Evolutionary conservation across 2,888 invertebrate species (phyloP).

Genomic region (Ectemnius cavifrons): DNA sequence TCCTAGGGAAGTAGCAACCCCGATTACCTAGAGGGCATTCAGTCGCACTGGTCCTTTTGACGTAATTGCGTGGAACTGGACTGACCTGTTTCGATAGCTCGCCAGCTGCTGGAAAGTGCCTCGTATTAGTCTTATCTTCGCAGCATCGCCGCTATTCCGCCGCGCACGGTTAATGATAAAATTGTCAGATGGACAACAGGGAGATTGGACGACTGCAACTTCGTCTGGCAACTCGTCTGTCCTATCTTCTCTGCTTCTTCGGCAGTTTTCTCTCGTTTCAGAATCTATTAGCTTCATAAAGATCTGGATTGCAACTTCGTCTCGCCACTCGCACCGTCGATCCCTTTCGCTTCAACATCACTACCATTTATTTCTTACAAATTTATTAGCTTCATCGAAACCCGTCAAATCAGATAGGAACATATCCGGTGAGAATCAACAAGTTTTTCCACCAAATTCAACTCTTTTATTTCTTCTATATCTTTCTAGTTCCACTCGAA

Average conservation of each 20-base stretch:
- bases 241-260: background rate
- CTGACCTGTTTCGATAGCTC: conserved; percentile 49
- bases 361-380: too few relatives aligned
- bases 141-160: conserved; percentile 40
- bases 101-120: conserved; percentile 45
- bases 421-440: too few relatives aligned
- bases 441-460: too few relatives aligned
- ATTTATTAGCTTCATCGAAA: too few relatives aligned
- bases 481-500: too few relatives aligned
- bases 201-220: background rate
- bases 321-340: too few relatives aligned
- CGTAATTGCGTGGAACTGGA: conserved; percentile 52
- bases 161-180: conserved; percentile 32
- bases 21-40: conserved; percentile 49
- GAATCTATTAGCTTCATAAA: background rate
- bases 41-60: conserved; percentile 45
- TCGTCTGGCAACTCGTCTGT: background rate
- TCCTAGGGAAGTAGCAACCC: conserved; percentile 38
- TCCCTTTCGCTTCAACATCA: too few relatives aligned
- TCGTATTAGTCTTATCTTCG: conserved; percentile 37
- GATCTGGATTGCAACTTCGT: too few relatives aligned
- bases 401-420: too few relatives aligned
- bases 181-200: conserved; percentile 30
- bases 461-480: too few relatives aligned
- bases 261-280: background rate